phyloP scores from a whole-genome alignment of 2,797 vertebrate genomes.

The Semotilus atromaculatus region DNA sequence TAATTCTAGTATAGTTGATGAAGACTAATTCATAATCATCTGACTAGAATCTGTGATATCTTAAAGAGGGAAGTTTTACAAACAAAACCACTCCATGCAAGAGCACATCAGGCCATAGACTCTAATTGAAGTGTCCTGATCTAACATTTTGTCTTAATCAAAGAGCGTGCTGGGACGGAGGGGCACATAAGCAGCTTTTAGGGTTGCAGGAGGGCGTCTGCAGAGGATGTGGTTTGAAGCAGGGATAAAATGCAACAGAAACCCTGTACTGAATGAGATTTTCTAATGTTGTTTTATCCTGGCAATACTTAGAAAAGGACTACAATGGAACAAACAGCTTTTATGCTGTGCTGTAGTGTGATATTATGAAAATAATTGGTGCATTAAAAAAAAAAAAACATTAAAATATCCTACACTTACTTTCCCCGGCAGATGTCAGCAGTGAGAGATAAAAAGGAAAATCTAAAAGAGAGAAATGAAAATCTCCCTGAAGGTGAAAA shows the following conservation, averaged over 20 bases:
- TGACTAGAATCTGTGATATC: not conserved
- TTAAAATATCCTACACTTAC: constrained; percentile 28
- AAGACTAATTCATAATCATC: not conserved
- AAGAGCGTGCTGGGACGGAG: constrained; percentile 53
- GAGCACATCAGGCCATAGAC: not conserved
- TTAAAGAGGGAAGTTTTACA: not conserved
- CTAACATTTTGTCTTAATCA: constrained; percentile 64
- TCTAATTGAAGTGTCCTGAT: constrained; percentile 53
- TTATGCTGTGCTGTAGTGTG: not conserved
- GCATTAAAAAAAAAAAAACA: not conserved
- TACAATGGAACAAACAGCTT: not conserved
- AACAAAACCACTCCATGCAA: not conserved
- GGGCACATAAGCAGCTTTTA: constrained; percentile 67
- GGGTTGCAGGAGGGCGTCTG: constrained; percentile 38
- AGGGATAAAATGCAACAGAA: constrained; percentile 58
- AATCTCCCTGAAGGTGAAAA: constrained; percentile 73
- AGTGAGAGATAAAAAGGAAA: constrained; percentile 63
- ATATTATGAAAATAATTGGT: constrained; percentile 1
- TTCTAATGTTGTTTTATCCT: constrained; percentile 13
- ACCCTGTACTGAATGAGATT: constrained; percentile 17
- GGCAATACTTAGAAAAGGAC: not conserved
- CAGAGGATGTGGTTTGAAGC: constrained; percentile 46
- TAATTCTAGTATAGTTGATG: not conserved
- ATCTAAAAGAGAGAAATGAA: constrained; percentile 65
- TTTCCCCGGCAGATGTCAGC: constrained; percentile 71